phyloP scores from a whole-genome alignment of 2,113 vertebrate species.

The Pachycephala philippinensis region DNA sequence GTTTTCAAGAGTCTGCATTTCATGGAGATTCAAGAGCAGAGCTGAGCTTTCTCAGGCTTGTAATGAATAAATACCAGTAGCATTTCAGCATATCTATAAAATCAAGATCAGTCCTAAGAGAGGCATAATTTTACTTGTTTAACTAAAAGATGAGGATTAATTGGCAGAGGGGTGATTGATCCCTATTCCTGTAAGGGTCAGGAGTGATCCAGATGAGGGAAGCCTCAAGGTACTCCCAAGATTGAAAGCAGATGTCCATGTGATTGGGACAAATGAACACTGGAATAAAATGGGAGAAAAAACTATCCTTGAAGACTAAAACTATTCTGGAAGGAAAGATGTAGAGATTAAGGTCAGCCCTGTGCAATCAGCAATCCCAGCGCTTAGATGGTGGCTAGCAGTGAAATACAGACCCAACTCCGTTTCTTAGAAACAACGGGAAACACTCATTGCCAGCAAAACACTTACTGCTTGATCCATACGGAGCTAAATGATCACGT shows the following conservation, averaged over 20 bases:
- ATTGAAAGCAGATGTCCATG: slow-evolving; percentile 47
- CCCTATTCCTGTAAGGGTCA: background rate
- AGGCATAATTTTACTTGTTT: background rate
- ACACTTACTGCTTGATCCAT: background rate
- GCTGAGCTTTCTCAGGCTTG: background rate
- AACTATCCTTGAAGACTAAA: background rate
- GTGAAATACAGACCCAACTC: background rate
- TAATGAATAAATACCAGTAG: slow-evolving; percentile 28
- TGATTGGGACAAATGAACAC: slow-evolving; percentile 6
- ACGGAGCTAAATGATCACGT: background rate
- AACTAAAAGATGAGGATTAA: slow-evolving; percentile 15
- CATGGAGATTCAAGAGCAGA: background rate
- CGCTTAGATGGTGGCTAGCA: background rate
- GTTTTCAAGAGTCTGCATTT: slow-evolving; percentile 30
- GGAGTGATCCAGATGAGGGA: background rate
- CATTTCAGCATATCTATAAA: slow-evolving; percentile 17
- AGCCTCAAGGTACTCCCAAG: background rate
- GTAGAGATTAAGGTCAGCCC: background rate
- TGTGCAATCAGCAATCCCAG: background rate
- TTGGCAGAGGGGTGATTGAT: slow-evolving; percentile 18
- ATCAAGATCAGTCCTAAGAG: background rate
- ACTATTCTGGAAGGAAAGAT: background rate
- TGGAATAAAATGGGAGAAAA: background rate
- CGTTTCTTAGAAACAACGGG: background rate
- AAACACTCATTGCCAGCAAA: background rate